Conservation (phyloP, 2,113 vertebrate species). For the Festucalex cinctus region DNA sequence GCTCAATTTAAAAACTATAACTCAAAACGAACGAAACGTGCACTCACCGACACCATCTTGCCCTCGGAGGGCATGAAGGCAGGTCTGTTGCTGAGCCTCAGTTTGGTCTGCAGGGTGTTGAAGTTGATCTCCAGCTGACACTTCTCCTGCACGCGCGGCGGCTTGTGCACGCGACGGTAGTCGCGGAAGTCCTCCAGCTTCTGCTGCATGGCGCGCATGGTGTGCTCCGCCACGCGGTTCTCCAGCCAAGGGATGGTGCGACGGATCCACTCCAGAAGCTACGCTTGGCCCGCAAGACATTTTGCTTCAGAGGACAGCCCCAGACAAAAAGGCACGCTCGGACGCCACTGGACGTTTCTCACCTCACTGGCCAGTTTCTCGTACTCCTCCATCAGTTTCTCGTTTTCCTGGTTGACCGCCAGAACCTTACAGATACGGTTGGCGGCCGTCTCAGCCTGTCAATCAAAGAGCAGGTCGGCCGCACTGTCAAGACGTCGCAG, state of each 20-base stretch:
- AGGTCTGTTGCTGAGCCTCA: slow-evolving; percentile 87
- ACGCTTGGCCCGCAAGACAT: not conserved
- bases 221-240: slow-evolving; percentile 80
- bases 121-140: slow-evolving; percentile 95
- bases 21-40: no score
- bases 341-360: slow-evolving; percentile 35
- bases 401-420: slow-evolving; percentile 73
- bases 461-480: not conserved
- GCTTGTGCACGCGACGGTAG: slow-evolving; percentile 89
- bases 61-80: slow-evolving; percentile 95
- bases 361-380: slow-evolving; percentile 74
- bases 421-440: slow-evolving; percentile 73
- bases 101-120: slow-evolving; percentile 91
- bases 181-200: slow-evolving; percentile 91
- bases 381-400: slow-evolving; percentile 74
- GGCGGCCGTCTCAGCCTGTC: slow-evolving; percentile 69
- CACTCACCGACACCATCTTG: slow-evolving; percentile 89
- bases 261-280: slow-evolving; percentile 84
- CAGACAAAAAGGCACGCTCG: not conserved
- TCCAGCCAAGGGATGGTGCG: slow-evolving; percentile 83
- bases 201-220: slow-evolving; percentile 88
- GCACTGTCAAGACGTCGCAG: not conserved
- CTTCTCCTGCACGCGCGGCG: slow-evolving; percentile 87
- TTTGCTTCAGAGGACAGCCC: not conserved
- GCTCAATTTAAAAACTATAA: no score